Percentiles rank a stretch among this genome's conserved stretches.
These are phyloP conservation scores for Sebastes taczanowskii DNA, from an alignment of 2,797 vertebrate species.

Conservation along the genomic window DNA sequence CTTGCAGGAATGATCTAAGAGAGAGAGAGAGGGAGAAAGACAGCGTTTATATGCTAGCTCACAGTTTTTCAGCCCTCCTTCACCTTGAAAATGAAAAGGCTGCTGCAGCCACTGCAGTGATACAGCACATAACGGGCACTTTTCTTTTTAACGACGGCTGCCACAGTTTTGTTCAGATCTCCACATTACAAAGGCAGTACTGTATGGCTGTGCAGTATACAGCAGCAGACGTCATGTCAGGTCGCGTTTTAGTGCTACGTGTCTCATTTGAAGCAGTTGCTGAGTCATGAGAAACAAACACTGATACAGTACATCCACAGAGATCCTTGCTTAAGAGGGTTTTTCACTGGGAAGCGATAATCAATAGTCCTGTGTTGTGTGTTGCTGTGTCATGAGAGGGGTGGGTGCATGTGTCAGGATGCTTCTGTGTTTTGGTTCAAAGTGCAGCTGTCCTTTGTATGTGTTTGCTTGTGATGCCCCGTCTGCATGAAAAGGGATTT, in stretches of 20 bases:
- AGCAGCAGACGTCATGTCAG: conserved; percentile 23
- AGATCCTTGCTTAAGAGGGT: not conserved
- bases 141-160: not conserved
- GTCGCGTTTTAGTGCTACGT: not conserved
- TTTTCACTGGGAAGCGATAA: not conserved
- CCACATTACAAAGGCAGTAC: not conserved
- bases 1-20: not conserved
- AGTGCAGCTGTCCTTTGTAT: conserved; percentile 33
- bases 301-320: not conserved
- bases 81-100: conserved; percentile 41
- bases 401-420: conserved; percentile 1
- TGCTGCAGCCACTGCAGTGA: conserved; percentile 48
- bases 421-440: not conserved
- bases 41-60: not conserved
- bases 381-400: not conserved
- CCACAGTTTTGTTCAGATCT: not conserved
- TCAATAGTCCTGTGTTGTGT: conserved; percentile 15
- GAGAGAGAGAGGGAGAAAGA: no score
- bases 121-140: not conserved
- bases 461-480: conserved; percentile 10
- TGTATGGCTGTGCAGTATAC: not conserved
- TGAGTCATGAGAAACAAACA: conserved; percentile 49
- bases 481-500: conserved; percentile 69
- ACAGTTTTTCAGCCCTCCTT: conserved; percentile 14
- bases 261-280: conserved; percentile 24